These are phyloP conservation scores for Coptodon rendalli DNA, from an alignment of 2,113 vertebrate species.

Conservation along the genomic window DNA sequence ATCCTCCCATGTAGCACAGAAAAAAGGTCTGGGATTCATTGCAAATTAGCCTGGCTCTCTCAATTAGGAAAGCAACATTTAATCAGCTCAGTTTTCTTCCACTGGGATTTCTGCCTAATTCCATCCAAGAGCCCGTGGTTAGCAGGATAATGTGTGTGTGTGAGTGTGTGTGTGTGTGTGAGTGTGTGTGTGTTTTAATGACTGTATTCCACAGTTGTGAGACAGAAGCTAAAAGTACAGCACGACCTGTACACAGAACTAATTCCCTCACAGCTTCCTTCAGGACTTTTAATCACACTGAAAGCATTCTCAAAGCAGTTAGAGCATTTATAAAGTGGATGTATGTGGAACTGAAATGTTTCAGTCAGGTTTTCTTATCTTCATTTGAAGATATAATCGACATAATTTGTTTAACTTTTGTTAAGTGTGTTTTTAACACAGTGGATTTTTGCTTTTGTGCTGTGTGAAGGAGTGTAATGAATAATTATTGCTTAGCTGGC, in stretches of 20 bases:
- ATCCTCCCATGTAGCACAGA: conserved; percentile 3
- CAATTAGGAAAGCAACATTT: conserved; percentile 42
- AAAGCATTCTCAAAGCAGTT: not conserved
- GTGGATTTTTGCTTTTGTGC: not conserved
- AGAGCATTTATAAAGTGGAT: not conserved
- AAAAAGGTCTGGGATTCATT: conserved; percentile 36
- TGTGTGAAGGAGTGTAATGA: not conserved
- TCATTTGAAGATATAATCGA: not conserved
- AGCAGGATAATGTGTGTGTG: not conserved
- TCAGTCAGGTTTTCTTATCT: not conserved
- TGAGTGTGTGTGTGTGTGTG: not conserved
- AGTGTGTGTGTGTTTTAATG: not conserved
- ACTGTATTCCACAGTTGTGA: not conserved
- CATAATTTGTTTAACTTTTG: not conserved
- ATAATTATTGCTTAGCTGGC: not conserved
- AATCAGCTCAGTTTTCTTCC: conserved; percentile 43
- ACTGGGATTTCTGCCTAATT: conserved; percentile 35
- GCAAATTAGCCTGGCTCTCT: conserved; percentile 25
- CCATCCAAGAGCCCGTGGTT: conserved; percentile 7
- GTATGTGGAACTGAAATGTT: not conserved
- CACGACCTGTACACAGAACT: not conserved
- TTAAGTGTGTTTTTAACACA: not conserved
- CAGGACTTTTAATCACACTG: not conserved
- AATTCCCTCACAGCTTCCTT: not conserved
- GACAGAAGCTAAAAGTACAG: not conserved